Percentiles rank a stretch among this genome's conserved stretches.
Conservation (phyloP, 2,113 vertebrate species). For the Otis tarda region DNA sequence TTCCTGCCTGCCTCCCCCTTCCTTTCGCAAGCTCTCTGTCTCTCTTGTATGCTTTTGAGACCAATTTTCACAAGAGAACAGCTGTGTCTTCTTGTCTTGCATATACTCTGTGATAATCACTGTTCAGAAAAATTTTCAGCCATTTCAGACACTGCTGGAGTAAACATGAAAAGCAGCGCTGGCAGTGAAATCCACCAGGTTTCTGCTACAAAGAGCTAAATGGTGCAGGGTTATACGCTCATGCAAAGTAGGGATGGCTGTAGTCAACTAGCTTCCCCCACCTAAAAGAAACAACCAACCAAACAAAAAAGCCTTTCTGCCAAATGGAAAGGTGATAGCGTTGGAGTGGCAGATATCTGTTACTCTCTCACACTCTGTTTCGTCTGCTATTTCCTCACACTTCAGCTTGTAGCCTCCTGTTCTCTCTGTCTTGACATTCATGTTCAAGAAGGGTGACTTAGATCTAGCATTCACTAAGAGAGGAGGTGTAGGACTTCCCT, state of each 20-base stretch:
- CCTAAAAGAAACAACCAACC: neutral
- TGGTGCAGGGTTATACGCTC: neutral
- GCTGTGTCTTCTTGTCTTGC: neutral
- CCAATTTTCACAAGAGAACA: neutral
- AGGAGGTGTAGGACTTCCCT: neutral
- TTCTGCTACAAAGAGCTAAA: neutral
- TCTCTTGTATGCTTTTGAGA: neutral
- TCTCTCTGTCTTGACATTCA: neutral
- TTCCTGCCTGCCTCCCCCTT: neutral
- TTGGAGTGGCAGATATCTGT: neutral
- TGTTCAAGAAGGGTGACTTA: neutral
- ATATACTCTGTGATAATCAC: neutral
- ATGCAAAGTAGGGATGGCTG: neutral
- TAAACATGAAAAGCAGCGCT: neutral
- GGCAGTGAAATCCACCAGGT: neutral
- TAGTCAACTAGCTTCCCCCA: neutral
- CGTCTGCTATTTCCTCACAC: neutral
- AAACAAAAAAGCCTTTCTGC: neutral
- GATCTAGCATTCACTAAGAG: neutral
- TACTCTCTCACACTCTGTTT: neutral
- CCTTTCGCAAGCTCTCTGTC: neutral
- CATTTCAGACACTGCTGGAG: neutral
- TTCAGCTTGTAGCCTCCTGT: neutral
- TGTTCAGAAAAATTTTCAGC: neutral
- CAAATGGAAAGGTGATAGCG: neutral